Percentiles rank a stretch among this genome's conserved stretches.
These are phyloP conservation scores for Polyommatus iphigenia DNA, from an alignment of 2,888 invertebrate species.

Conservation along the genomic window DNA sequence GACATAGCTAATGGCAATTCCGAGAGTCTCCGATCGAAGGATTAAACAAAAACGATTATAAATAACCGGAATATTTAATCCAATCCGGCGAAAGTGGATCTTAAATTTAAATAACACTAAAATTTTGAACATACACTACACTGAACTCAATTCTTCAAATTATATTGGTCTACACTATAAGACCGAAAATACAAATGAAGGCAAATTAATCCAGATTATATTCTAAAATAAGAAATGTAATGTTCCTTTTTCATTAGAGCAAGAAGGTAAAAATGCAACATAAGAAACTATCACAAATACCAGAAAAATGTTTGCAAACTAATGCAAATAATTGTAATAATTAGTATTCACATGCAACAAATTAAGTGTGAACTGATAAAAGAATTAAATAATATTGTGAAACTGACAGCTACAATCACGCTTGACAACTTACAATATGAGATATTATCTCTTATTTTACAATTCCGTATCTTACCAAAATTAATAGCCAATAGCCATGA, in stretches of 20 bases:
- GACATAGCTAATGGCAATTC: no score
- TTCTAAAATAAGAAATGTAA: no score
- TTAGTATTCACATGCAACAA: not conserved
- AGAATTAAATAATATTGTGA: not conserved
- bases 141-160: not conserved
- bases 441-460: conserved; percentile 8
- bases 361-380: not conserved
- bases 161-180: not conserved
- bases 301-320: not conserved
- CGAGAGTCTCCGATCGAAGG: no score
- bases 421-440: not conserved
- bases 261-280: not conserved
- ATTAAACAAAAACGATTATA: no score
- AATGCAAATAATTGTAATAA: no score
- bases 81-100: no score
- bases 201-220: not conserved
- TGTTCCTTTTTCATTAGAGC: no score
- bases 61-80: no score
- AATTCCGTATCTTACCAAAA: conserved; percentile 18
- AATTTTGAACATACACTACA: not conserved
- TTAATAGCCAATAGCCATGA: conserved; percentile 12
- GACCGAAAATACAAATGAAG: not conserved
- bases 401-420: not conserved
- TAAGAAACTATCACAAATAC: not conserved
- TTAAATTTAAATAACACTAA: not conserved